phyloP scores from a whole-genome alignment of 1,140 invertebrate genomes.

The Diachasmimorpha longicaudata region DNA sequence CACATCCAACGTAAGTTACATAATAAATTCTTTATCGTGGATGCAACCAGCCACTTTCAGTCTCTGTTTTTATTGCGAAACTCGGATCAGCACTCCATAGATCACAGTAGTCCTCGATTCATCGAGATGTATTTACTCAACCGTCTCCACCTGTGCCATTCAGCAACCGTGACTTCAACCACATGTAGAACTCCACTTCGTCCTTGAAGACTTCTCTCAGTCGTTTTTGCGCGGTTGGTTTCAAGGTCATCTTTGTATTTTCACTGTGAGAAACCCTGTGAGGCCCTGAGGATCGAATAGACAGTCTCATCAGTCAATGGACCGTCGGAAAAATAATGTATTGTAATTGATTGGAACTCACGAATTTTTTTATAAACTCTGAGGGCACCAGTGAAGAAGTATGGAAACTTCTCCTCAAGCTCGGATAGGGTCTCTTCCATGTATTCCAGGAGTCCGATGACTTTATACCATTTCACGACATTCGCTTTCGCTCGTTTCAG shows the following conservation, averaged over 20 bases:
- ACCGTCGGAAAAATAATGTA: neutral
- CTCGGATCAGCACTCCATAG: too few species aligned
- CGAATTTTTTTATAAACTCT: conserved; percentile 65
- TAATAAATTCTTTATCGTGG: too few species aligned
- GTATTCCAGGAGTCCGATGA: conserved; percentile 72
- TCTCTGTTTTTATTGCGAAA: too few species aligned
- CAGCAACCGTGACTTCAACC: conserved; percentile 66
- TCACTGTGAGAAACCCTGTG: conserved; percentile 26
- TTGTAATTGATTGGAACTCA: conserved; percentile 49
- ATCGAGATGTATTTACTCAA: neutral
- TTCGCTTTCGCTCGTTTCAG: conserved; percentile 69
- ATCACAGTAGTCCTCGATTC: too few species aligned
- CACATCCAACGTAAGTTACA: too few species aligned
- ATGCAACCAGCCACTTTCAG: too few species aligned
- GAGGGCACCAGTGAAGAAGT: conserved; percentile 67
- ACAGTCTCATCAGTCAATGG: neutral
- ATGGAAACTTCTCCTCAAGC: conserved; percentile 66
- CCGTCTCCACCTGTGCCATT: conserved; percentile 46
- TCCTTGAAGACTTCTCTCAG: conserved; percentile 58
- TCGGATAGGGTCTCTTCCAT: conserved; percentile 68
- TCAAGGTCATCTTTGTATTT: conserved; percentile 15
- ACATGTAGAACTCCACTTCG: conserved; percentile 71
- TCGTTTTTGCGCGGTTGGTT: conserved; percentile 33
- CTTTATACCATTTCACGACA: conserved; percentile 70
- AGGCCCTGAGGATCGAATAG: conserved; percentile 35